phyloP scores from a whole-genome alignment of 2,888 invertebrate species.

The Drosophila kambysellisi region DNA sequence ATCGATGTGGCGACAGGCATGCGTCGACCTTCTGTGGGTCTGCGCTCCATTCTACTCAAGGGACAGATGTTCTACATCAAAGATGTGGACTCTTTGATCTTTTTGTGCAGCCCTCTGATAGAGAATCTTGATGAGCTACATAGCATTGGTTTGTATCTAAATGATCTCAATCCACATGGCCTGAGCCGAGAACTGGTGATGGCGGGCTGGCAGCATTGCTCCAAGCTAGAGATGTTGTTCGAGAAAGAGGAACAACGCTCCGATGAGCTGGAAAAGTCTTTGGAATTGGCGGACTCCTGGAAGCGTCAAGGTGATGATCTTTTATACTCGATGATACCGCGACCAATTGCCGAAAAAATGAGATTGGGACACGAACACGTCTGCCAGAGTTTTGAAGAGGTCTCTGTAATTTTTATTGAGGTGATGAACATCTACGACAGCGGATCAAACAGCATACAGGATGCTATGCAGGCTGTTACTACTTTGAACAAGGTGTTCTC shows the following conservation, averaged over 20 bases:
- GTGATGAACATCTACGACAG: constrained; percentile 83
- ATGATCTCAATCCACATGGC: constrained; percentile 95
- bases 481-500: constrained; percentile 95
- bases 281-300: constrained; percentile 92
- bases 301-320: constrained; percentile 94
- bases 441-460: constrained; percentile 82
- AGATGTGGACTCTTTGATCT: constrained; percentile 92
- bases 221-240: constrained; percentile 92
- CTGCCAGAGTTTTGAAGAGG: constrained; percentile 89
- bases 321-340: constrained; percentile 96
- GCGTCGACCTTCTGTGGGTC: constrained; percentile 51
- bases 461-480: constrained; percentile 92
- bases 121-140: constrained; percentile 93
- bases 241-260: constrained; percentile 93
- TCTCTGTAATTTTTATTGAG: constrained; percentile 85
- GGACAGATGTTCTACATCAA: constrained; percentile 94
- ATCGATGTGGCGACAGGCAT: constrained; percentile 68
- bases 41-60: constrained; percentile 90
- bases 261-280: constrained; percentile 91
- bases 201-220: constrained; percentile 94
- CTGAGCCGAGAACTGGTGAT: constrained; percentile 93
- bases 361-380: constrained; percentile 91
- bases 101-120: constrained; percentile 95
- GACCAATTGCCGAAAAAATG: constrained; percentile 93
- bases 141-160: constrained; percentile 91